phyloP scores from a whole-genome alignment of 2,113 vertebrate species.

The Grantiella picta region DNA sequence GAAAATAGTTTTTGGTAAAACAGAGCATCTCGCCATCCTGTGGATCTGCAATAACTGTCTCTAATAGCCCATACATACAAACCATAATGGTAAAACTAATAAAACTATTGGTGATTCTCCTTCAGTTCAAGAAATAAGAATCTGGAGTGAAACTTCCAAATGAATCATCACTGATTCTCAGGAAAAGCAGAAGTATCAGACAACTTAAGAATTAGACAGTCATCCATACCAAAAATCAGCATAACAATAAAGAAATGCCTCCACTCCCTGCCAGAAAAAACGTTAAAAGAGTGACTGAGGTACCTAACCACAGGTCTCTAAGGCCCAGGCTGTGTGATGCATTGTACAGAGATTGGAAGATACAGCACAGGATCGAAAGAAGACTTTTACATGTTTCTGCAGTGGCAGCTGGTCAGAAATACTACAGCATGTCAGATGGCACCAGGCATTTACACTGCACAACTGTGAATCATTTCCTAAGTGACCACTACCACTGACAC shows the following conservation, averaged over 20 bases:
- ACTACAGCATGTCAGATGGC: not conserved
- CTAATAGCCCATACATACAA: not conserved
- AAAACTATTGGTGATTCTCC: not conserved
- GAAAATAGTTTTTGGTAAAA: not conserved
- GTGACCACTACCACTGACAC: not conserved
- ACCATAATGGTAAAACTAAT: not conserved
- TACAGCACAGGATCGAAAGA: not conserved
- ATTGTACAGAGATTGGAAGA: not conserved
- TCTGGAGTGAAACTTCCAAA: not conserved
- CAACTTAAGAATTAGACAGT: not conserved
- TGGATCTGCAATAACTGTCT: not conserved
- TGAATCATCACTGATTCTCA: not conserved
- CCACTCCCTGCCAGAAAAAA: not conserved
- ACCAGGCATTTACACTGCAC: not conserved
- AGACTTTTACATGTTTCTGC: not conserved
- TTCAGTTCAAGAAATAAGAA: not conserved
- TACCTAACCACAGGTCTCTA: not conserved
- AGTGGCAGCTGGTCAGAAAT: not conserved
- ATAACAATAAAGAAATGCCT: not conserved
- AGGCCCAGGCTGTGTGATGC: not conserved
- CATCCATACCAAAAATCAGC: not conserved
- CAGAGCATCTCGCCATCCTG: not conserved
- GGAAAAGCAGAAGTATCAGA: not conserved
- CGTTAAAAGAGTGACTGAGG: not conserved
- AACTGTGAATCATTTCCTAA: not conserved